Evolutionary conservation across 2,797 vertebrate genomes (phyloP).

Genomic region (Thunnus albacares): DNA sequence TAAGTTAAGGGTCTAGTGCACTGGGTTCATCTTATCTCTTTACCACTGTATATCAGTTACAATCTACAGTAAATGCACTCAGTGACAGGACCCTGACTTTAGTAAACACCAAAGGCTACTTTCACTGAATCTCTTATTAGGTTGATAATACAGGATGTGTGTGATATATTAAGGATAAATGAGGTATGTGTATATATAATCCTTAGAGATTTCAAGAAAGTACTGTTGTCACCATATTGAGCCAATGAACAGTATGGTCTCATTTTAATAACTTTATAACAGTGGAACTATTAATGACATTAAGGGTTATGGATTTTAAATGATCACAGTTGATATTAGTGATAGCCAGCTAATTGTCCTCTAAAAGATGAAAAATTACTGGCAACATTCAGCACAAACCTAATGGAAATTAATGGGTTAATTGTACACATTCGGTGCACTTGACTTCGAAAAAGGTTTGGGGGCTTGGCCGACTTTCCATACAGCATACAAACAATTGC

Average conservation of each 20-base stretch:
- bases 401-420: constrained; percentile 83
- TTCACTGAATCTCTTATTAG: constrained; percentile 10
- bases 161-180: not conserved
- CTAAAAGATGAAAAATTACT: not conserved
- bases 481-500: constrained; percentile 80
- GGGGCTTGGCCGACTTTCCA: constrained; percentile 72
- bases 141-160: constrained; percentile 1
- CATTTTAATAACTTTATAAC: constrained; percentile 9
- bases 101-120: constrained; percentile 68
- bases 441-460: constrained; percentile 54
- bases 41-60: constrained; percentile 56
- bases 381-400: not conserved
- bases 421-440: constrained; percentile 67
- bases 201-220: not conserved
- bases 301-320: not conserved
- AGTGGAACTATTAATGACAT: not conserved
- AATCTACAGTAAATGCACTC: constrained; percentile 65
- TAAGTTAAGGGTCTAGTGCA: constrained; percentile 43
- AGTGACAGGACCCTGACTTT: constrained; percentile 55
- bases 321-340: not conserved
- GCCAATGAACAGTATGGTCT: not conserved
- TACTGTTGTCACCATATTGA: not conserved
- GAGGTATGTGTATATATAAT: not conserved
- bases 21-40: constrained; percentile 73
- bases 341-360: not conserved